phyloP scores from a whole-genome alignment of 2,113 vertebrate genomes.

The Oenanthe oenanthe region DNA sequence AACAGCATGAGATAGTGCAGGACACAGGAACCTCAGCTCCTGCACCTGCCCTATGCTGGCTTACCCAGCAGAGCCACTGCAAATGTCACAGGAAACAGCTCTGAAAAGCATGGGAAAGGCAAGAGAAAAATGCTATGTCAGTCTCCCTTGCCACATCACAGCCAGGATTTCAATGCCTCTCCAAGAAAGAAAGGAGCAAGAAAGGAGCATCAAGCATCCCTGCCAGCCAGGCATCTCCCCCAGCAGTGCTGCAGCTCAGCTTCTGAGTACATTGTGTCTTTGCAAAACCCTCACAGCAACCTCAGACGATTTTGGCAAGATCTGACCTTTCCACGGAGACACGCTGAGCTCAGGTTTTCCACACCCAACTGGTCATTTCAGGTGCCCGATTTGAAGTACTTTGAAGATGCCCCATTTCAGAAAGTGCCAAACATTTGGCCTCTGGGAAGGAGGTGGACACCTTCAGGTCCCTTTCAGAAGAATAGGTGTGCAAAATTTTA shows the following conservation, averaged over 20 bases:
- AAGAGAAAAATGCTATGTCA: neutral
- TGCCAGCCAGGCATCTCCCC: neutral
- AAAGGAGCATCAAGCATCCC: neutral
- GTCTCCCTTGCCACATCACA: neutral
- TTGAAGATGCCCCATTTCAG: neutral
- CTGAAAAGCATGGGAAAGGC: neutral
- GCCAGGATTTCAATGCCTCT: neutral
- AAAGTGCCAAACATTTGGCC: neutral
- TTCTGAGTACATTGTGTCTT: neutral
- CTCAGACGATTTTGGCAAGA: neutral
- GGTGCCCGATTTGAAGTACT: neutral
- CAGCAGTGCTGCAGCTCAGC: neutral
- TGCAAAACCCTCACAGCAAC: neutral
- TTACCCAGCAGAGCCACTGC: accelerated
- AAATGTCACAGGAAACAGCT: neutral
- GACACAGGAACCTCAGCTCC: neutral
- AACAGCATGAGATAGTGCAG: neutral
- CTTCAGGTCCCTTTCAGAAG: neutral
- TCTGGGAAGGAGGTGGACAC: neutral
- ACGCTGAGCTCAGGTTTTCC: neutral
- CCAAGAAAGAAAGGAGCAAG: neutral
- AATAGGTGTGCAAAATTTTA: neutral
- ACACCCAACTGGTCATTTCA: neutral
- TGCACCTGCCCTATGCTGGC: accelerated
- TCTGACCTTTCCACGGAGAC: accelerated